Evolutionary conservation across 2,113 vertebrate species (phyloP).

Genomic region (human (Homo sapiens)): GRCh38 chr2:120489501-120490000

Average conservation of each 20-base stretch:
- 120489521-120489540: background rate
- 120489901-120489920: background rate
- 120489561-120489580: background rate
- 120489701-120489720: background rate
- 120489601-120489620: too few relatives aligned
- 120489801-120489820: background rate
- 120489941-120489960: background rate
- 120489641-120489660: background rate
- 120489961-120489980: background rate
- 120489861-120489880: background rate
- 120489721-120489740: too few relatives aligned
- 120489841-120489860: background rate
- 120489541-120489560: fast-evolving
- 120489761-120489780: too few relatives aligned
- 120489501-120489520: fast-evolving
- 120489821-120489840: background rate
- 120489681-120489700: background rate
- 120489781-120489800: background rate
- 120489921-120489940: background rate
- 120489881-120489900: background rate
- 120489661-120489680: fast-evolving
- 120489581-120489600: background rate
- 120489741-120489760: background rate
- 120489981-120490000: background rate
- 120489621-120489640: fast-evolving